These are phyloP conservation scores for Sebastes minor DNA, from an alignment of 2,797 vertebrate species.

Conservation along the genomic window DNA sequence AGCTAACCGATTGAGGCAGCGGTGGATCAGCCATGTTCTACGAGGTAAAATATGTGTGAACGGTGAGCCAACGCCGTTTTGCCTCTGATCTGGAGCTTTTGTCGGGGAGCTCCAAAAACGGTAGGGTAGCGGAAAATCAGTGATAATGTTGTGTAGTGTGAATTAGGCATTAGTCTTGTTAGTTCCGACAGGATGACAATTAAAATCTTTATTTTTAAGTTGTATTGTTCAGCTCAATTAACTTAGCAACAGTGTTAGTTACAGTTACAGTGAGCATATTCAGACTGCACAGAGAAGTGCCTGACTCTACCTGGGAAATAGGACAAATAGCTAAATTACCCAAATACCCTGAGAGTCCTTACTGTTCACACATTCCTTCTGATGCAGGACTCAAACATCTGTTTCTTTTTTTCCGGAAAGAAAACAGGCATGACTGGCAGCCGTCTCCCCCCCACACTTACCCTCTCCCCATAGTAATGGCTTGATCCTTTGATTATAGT, in stretches of 20 bases:
- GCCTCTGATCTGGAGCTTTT: no score
- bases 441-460: background rate
- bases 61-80: no score
- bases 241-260: background rate
- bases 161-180: background rate
- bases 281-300: background rate
- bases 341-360: background rate
- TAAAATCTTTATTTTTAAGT: rapidly evolving
- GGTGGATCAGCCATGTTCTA: no score
- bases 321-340: background rate
- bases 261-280: background rate
- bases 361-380: constrained; percentile 37
- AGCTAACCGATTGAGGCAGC: no score
- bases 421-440: constrained; percentile 44
- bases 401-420: constrained; percentile 55
- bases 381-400: constrained; percentile 53
- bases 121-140: no score
- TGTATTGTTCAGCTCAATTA: background rate
- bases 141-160: rapidly evolving
- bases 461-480: constrained; percentile 30
- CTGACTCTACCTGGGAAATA: background rate
- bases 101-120: no score
- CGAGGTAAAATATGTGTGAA: no score
- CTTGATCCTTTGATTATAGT: constrained; percentile 61
- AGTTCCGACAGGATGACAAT: background rate